Base-by-base conservation (phyloP, 2,888 invertebrate genomes). In the Cryptocephalus moraei region DNA sequence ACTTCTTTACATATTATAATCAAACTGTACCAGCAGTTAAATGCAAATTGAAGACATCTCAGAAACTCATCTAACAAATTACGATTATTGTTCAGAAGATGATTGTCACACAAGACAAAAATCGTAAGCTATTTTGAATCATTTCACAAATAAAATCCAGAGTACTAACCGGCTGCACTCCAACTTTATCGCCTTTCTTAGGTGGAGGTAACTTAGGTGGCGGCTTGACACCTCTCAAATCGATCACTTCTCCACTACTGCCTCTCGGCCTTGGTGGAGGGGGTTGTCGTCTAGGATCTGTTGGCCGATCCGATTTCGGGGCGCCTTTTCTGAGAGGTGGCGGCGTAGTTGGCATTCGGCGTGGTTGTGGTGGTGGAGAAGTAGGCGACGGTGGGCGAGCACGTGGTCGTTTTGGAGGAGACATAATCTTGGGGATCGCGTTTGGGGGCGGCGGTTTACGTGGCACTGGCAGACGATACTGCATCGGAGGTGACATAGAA, bases 201-300 rank as follows among this genome's bases (percentile, higher is more conserved):
- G 42, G 34, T 1, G 65, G 33, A 4, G 65, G 12, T 11, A 32
- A 52, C 8, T 73, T 67, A 54, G 73, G 72, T 56, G 77, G 75
- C 54, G 77, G 75, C 45, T 78, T 78, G 58, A 79, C 78, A 61
- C 68, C 76, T 60, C 68, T 64, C 31, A 70, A 63, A 49, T 66
- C 64, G 10, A 70, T 70, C 13, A 69, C 56, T 48, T 70, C 68
- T 41, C 57, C 73, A 47, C 73, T 70, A 58, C 76, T 71, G 50
- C 77, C 75, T 42, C 78, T 75, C 4, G 79, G 78, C 53, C 77
- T 72, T 39, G 77, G 75, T 6, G 79, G 80, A 14, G 78, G 78
- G 12, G 75, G 74, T 45, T 73, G 72, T 44, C 75, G 70, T 45
- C 75, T 68, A n/a, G 75, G 75, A 56, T 70, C 71, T 4, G 70